phyloP scores from a whole-genome alignment of 2,113 vertebrate genomes.

The Xenopus borealis region DNA sequence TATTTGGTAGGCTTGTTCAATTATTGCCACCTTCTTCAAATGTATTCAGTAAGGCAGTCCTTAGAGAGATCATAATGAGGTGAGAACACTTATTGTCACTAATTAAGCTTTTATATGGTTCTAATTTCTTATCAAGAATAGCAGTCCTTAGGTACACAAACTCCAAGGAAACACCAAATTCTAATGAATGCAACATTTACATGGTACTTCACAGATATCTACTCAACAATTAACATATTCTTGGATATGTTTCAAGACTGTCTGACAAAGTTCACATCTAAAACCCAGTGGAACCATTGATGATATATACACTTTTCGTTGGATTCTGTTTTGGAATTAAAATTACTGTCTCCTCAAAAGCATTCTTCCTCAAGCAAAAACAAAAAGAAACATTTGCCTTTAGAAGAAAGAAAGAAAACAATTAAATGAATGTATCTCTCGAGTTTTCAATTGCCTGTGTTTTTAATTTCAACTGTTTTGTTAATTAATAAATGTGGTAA shows the following conservation, averaged over 20 bases:
- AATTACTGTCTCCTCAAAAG: constrained; percentile 1
- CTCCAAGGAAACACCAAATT: constrained; percentile 24
- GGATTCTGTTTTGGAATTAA: constrained; percentile 23
- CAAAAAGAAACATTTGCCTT: constrained; percentile 4
- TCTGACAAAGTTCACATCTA: constrained; percentile 16
- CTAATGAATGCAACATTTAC: constrained; percentile 15
- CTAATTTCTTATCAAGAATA: constrained; percentile 23
- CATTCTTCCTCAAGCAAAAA: not conserved
- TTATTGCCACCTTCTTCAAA: constrained; percentile 39
- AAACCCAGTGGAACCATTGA: constrained; percentile 8
- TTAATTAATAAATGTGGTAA: too few species aligned
- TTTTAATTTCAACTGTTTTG: too few species aligned
- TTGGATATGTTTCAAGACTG: constrained; percentile 9
- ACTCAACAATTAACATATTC: constrained; percentile 16
- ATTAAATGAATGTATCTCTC: constrained; percentile 17
- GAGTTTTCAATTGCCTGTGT: not conserved
- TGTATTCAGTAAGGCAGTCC: constrained; percentile 16
- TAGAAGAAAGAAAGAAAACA: not conserved
- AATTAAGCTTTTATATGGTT: constrained; percentile 27
- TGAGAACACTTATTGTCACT: constrained; percentile 19
- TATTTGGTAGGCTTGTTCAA: not conserved
- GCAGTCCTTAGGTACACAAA: constrained; percentile 9
- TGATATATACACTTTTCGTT: constrained; percentile 6
- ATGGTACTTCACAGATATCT: constrained; percentile 3
- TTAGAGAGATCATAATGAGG: constrained; percentile 38